Evolutionary conservation across 2,797 vertebrate genomes (phyloP).

Genomic region (Danio choprae): DNA sequence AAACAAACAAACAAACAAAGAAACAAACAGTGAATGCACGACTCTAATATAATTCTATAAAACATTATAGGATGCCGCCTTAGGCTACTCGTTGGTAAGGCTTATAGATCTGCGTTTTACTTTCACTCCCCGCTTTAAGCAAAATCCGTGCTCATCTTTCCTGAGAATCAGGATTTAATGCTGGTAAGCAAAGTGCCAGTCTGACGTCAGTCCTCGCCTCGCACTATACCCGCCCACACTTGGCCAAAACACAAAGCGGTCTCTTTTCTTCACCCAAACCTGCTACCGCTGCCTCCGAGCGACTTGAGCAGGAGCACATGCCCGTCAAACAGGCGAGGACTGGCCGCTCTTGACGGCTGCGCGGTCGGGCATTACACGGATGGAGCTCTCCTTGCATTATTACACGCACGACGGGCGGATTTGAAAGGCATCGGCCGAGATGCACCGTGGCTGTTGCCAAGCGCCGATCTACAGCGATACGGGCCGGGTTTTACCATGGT

Average conservation of each 20-base stretch:
- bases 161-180: not conserved
- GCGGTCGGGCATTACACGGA: not conserved
- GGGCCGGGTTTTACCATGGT: slow-evolving; percentile 66
- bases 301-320: not conserved
- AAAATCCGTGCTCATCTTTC: not conserved
- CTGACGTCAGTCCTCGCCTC: slow-evolving; percentile 57
- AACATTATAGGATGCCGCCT: not conserved
- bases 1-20: too few relatives aligned
- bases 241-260: slow-evolving; percentile 35
- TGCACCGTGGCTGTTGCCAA: slow-evolving; percentile 61
- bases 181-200: not conserved
- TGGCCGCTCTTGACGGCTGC: not conserved
- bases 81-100: too few relatives aligned
- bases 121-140: not conserved
- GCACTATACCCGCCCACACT: slow-evolving; percentile 8
- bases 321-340: not conserved
- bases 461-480: slow-evolving; percentile 57
- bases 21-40: not conserved
- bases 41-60: not conserved
- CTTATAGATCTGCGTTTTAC: not conserved
- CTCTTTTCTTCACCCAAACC: slow-evolving; percentile 29
- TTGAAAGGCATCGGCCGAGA: slow-evolving; percentile 57
- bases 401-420: slow-evolving; percentile 34
- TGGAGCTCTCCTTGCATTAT: slow-evolving; percentile 11
- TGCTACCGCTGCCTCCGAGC: not conserved